Evolutionary conservation across 1,140 invertebrate genomes (phyloP), one percentile per base, ranked within the genome.

Genomic region (Eumaeus atala): DNA sequence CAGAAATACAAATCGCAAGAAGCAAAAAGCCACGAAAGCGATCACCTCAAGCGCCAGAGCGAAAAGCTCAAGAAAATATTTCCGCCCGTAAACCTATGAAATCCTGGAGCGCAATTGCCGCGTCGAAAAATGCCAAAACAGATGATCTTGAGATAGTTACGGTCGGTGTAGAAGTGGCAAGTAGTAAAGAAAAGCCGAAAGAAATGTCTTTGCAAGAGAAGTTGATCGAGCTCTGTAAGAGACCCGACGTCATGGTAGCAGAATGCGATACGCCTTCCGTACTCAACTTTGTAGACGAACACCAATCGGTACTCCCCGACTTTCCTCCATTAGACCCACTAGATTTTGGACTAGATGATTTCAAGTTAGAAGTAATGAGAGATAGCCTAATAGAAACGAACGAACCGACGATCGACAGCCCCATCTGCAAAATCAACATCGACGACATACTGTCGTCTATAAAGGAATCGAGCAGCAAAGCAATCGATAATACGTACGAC

Each of bases 181-280:
- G 35, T 44, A 48, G 56, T 51, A 61, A 68, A 51, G 61, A 60
- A 33, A 67, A 52, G 58, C 70, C 67, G 56, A 62, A 69, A 16
- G 70, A 66, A 38, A 51, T 78, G 18, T 83, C 77, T 0, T 58
- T 87, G 33, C 82, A 85, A 56, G 78, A 82, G 9, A 87, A 88
- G 64, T 58, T 87, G 9, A 72, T 77, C 14, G 70, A 84, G 47
- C 59, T 87, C 16, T 88, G 84, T 50, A 88, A 89, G 54, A 70
- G 77, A 59, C 87, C 73, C 10, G 85, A 89, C 62, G 84, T 89
- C 10, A 77, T 88, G 64, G 77, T 89, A 6, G 87, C 85, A 0
- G 70, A 85, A 50, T 88, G 87, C 42, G 87, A 87, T 56, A 66
- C 76, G 1, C 78, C 83, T 17, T 66, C 75, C 12, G 80, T 85